Conservation (phyloP, 2,113 vertebrate species). For the Acrocephalus kingi region DNA sequence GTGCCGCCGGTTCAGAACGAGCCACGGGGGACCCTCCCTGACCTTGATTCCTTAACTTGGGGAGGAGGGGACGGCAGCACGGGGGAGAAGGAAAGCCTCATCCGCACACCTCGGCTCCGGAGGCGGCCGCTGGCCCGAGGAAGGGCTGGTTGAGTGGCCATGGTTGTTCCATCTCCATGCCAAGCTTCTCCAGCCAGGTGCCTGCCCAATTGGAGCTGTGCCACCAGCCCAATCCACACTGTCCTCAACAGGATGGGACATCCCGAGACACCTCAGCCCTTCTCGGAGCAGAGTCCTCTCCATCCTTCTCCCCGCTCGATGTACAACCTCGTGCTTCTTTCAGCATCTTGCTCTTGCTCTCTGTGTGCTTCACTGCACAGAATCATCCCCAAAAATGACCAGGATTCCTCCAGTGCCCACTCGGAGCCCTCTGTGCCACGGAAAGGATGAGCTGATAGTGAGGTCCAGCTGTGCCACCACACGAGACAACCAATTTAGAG, state of each 20-base stretch:
- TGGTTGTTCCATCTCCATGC: not conserved
- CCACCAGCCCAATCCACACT: not conserved
- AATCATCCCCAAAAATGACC: rapidly evolving
- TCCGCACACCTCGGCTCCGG: not conserved
- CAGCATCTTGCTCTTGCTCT: rapidly evolving
- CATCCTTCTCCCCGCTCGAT: not conserved
- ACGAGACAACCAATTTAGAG: not conserved
- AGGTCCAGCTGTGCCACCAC: slow-evolving; percentile 26
- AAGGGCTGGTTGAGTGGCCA: not conserved
- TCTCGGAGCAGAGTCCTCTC: not conserved
- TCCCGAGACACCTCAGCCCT: not conserved
- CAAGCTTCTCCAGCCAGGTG: not conserved
- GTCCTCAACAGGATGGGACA: rapidly evolving
- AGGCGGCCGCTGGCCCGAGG: not conserved
- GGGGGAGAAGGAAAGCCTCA: not conserved
- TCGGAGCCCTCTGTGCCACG: not conserved
- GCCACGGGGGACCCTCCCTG: slow-evolving; percentile 53
- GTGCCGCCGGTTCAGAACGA: not conserved
- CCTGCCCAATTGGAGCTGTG: rapidly evolving
- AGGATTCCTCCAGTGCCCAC: not conserved
- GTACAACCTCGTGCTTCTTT: rapidly evolving
- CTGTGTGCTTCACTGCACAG: no score
- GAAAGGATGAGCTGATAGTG: not conserved
- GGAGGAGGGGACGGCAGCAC: slow-evolving; percentile 2
- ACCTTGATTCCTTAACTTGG: slow-evolving; percentile 65